Base-by-base conservation (phyloP, 2,113 vertebrate genomes). In the Empidonax traillii region DNA sequence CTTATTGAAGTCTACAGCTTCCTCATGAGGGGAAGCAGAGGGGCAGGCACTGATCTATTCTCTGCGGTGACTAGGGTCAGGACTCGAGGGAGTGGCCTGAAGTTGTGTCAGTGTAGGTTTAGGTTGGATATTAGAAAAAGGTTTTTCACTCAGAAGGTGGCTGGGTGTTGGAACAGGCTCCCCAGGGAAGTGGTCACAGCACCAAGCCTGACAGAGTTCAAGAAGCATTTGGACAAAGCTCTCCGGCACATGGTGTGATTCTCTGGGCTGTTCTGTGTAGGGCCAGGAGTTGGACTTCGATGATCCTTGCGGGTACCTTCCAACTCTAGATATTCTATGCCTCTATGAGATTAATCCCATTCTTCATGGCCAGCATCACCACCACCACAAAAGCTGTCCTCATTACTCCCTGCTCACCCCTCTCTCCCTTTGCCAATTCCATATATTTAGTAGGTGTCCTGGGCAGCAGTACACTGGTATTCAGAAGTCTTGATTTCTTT, bases 351-450 rank as follows among this genome's bases (percentile, higher is more conserved):
- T 73, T 66, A 83, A 77, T 25, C 15, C 21, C 49, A 80, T 33
- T 59, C 61, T 87, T 93, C 95, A 91, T 17, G 37, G 86, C 19
- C 31, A 96, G 58, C 62, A 59, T 61, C 46, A 96, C 59, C 87
- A 91, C 59, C 87, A 91, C 56, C 39, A 71, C 56, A 73, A 59
- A 93, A 96, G 68, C 75, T 93, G 89, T 44, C 59, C 80, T 96
- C 66, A 55, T 68, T 5, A 15, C 52, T 69, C 74, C 65, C 46
- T 79, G 53, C 47, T 79, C 69, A 68, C 61, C n/a, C 1, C 62
- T 80, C 67, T 67, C 10, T 69, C 65, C 73, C 46, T 19, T 18
- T 46, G 35, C 37, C 37, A 49, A 22, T 72, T 93, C 61, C 65
- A 33, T 25, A 14, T 31, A 71, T 63, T 49, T 5, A 10, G 43